Evolutionary conservation across 2,888 invertebrate species (phyloP).

Genomic region (Trichacis sp.): DNA sequence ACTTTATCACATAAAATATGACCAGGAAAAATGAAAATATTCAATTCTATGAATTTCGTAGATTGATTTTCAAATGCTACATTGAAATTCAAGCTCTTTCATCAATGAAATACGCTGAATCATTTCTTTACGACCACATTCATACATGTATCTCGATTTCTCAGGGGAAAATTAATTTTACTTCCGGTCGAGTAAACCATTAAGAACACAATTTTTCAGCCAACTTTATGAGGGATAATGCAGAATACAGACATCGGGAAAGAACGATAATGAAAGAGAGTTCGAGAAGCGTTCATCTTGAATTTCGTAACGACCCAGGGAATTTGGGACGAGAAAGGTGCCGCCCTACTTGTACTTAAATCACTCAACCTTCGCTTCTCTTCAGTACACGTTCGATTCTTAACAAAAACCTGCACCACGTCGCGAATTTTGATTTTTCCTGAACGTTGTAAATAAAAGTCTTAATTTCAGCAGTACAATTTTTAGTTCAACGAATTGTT

Average conservation of each 20-base stretch:
- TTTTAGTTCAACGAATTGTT: no score
- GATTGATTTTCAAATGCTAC: no score
- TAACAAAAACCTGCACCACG: slow-evolving; percentile 14
- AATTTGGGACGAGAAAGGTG: slow-evolving; percentile 37
- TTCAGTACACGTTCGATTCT: slow-evolving; percentile 17
- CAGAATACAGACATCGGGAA: slow-evolving; percentile 28
- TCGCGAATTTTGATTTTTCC: background rate
- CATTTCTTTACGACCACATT: no score
- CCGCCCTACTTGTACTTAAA: slow-evolving; percentile 34
- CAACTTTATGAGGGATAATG: slow-evolving; percentile 15
- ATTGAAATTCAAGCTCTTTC: no score
- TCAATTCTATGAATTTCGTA: no score
- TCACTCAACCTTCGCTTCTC: slow-evolving; percentile 22
- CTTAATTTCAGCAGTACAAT: no score
- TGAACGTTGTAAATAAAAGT: no score
- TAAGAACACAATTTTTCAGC: background rate
- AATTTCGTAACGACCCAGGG: slow-evolving; percentile 30
- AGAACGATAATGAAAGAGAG: slow-evolving; percentile 33
- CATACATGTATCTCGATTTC: background rate
- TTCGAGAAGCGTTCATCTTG: slow-evolving; percentile 19
- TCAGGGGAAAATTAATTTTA: background rate
- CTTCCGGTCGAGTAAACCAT: background rate
- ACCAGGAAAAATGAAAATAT: no score
- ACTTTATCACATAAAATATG: no score
- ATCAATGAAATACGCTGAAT: no score